Conservation (phyloP, 2,888 invertebrate genomes). For the Ditula angustiorana region DNA sequence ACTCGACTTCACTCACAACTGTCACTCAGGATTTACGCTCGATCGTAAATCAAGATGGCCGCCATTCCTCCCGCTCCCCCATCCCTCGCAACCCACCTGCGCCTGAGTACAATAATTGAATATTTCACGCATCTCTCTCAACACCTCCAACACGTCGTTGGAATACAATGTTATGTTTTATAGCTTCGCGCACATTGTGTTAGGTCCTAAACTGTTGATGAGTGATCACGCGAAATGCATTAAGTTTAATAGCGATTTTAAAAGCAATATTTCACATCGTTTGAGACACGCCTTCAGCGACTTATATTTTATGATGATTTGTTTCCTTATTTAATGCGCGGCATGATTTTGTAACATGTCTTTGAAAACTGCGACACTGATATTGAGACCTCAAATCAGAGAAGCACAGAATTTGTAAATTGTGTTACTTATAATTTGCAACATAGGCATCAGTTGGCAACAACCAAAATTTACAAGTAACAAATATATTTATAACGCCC, state of each 20-base stretch:
- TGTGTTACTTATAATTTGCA: neutral
- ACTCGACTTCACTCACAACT: slow-evolving; percentile 77
- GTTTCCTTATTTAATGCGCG: slow-evolving; percentile 74
- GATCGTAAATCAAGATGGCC: slow-evolving; percentile 84
- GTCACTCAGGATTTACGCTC: slow-evolving; percentile 82
- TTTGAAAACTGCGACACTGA: slow-evolving; percentile 61
- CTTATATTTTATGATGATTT: slow-evolving; percentile 83
- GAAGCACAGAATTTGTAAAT: neutral
- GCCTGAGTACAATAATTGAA: slow-evolving; percentile 82
- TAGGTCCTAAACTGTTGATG: slow-evolving; percentile 83
- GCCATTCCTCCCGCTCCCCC: slow-evolving; percentile 59
- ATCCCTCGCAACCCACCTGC: slow-evolving; percentile 68
- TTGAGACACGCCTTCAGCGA: slow-evolving; percentile 73
- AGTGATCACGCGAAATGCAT: slow-evolving; percentile 81
- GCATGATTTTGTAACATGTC: slow-evolving; percentile 56
- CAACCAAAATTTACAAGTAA: neutral
- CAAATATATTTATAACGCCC: neutral
- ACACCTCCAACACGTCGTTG: slow-evolving; percentile 75
- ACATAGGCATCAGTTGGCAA: neutral
- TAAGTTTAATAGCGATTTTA: slow-evolving; percentile 81
- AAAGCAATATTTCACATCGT: slow-evolving; percentile 83
- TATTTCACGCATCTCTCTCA: slow-evolving; percentile 83
- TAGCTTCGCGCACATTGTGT: slow-evolving; percentile 77
- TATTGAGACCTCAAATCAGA: slow-evolving; percentile 53
- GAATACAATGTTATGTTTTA: slow-evolving; percentile 82